Base-by-base conservation (phyloP, 1,140 invertebrate species). In the Lamellibrachia luymesi region DNA sequence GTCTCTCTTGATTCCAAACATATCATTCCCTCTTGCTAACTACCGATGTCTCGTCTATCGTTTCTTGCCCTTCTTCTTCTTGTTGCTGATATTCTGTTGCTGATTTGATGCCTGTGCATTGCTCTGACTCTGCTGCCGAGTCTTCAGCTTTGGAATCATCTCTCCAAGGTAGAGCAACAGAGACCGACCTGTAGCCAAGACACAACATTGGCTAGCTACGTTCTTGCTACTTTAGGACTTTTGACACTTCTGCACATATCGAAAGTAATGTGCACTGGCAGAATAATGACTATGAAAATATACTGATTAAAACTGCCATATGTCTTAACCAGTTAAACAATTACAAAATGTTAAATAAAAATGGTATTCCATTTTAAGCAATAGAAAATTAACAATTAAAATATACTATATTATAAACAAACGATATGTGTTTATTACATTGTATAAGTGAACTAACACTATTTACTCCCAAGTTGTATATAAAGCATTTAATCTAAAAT, bases 101-200 rank as follows among this genome's bases (percentile, higher is more conserved):
- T 94, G 93, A 92, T 93, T 90, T 17, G 92, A 64, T 17, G 90
- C 51, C 93, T 94, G n/a, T 92, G 90, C 49, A 93, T 91, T 25
- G 93, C 90, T 93, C 92, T 93, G 93, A 4, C 93, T 93, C 80
- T 95, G 94, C 50, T 94, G 95, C 27, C 96, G 94, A 5, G 97
- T 97, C 96, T 99, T 99, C 91, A 99, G 96, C 96, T 99, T 99
- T 1, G 98, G 98, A 95, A 99, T 99, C 95, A 97, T 98, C 94
- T 98, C 97, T 89, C 97, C 98, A 90, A 98, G 95, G 96, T 98
- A 97, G 38, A 97, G 94, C 96, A 99, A 97, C 1, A 99, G 94
- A 92, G 98, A 97, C 94, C 98, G 97, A 94, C 98, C 97, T 97
- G 94, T 13, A 90, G 56, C 8, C 52, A 8, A 8, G 38, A 51